phyloP scores from a whole-genome alignment of 2,113 vertebrate species.

The Eupsittula cactorum region DNA sequence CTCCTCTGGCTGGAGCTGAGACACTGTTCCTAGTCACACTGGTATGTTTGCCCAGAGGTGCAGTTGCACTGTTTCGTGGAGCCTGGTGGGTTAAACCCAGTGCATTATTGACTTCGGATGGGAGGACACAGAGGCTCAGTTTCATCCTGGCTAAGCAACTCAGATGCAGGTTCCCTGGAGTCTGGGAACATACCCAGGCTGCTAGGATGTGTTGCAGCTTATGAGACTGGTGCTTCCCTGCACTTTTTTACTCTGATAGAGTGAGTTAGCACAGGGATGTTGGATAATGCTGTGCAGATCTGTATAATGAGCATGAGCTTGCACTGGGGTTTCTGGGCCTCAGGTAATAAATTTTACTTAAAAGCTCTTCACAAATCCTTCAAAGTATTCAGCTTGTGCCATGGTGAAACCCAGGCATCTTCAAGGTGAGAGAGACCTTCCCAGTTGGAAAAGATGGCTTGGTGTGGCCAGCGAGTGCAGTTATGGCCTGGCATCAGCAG shows the following conservation, averaged over 20 bases:
- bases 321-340: neutral
- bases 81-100: neutral
- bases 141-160: neutral
- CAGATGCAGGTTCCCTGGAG: neutral
- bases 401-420: neutral
- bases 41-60: neutral
- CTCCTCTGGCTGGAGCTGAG: neutral
- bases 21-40: neutral
- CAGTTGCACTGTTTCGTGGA: neutral
- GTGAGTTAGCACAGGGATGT: fast-evolving
- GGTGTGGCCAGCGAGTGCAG: neutral
- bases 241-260: neutral
- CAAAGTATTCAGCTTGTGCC: neutral
- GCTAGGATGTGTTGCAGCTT: neutral
- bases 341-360: neutral
- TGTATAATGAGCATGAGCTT: neutral
- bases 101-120: fast-evolving
- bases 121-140: neutral
- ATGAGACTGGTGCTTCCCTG: neutral
- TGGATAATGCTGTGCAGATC: neutral
- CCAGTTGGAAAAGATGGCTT: neutral
- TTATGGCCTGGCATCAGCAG: constrained; percentile 28
- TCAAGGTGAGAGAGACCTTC: constrained; percentile 53
- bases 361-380: neutral
- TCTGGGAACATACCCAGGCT: neutral